Percentiles rank a stretch among this genome's conserved stretches.
Conservation (phyloP, 2,888 invertebrate species). For the Cataglyphis rosenhaueri region DNA sequence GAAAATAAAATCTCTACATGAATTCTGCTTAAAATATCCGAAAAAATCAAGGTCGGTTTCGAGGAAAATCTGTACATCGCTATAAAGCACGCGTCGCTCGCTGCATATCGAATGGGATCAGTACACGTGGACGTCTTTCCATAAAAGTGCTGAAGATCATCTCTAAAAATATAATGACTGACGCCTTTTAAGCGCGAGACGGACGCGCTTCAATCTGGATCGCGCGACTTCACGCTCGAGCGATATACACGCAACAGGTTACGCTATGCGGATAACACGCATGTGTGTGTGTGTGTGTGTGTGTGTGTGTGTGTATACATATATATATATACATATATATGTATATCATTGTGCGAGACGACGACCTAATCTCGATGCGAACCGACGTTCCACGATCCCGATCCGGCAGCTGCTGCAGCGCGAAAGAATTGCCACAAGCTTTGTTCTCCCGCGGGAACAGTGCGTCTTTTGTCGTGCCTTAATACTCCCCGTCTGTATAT, state of each 20-base stretch:
- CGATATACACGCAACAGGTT: constrained; percentile 59
- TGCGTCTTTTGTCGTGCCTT: constrained; percentile 43
- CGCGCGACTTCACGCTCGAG: constrained; percentile 48
- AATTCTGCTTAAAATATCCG: background rate
- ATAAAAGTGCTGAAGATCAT: constrained; percentile 74
- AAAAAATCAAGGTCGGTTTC: background rate
- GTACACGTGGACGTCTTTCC: constrained; percentile 56
- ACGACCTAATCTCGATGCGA: constrained; percentile 36
- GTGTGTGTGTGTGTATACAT: no score
- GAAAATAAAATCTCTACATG: background rate
- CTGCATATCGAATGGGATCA: background rate
- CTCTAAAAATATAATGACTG: constrained; percentile 77
- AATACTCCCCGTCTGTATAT: constrained; percentile 12
- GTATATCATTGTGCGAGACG: background rate
- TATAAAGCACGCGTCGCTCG: background rate
- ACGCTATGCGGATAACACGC: constrained; percentile 8
- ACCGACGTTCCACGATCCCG: constrained; percentile 7
- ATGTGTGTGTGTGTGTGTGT: no score
- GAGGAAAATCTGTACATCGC: background rate
- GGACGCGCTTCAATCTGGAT: constrained; percentile 60
- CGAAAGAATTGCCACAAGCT: constrained; percentile 49
- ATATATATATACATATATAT: no score
- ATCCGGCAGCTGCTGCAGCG: constrained; percentile 19
- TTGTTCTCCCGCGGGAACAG: constrained; percentile 45
- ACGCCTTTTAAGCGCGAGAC: constrained; percentile 57